These are phyloP conservation scores for Planiliza haematocheilus DNA, from an alignment of 2,113 vertebrate genomes.

Conservation along the genomic window DNA sequence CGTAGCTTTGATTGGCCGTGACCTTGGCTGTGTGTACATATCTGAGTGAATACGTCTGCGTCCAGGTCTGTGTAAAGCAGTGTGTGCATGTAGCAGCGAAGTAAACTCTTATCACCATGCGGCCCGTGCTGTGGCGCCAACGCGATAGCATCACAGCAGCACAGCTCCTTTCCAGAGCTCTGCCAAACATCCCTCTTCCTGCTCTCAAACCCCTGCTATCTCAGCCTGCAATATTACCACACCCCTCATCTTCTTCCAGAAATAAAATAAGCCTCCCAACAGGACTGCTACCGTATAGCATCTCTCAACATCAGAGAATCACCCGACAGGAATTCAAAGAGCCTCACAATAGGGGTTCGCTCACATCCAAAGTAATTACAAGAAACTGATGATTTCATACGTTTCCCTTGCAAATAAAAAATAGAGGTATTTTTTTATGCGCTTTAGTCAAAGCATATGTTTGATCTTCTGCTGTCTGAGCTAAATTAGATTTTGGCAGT, in stretches of 20 bases:
- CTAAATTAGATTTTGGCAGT: slow-evolving; percentile 23
- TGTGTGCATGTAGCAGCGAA: slow-evolving; percentile 28
- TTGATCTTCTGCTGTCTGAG: slow-evolving; percentile 14
- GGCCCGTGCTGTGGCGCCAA: slow-evolving; percentile 52
- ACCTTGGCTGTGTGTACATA: slow-evolving; percentile 54
- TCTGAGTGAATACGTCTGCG: slow-evolving; percentile 21
- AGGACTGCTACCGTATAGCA: slow-evolving; percentile 16
- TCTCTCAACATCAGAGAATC: slow-evolving; percentile 26
- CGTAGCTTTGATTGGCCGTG: slow-evolving; percentile 20
- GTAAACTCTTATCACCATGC: slow-evolving; percentile 47
- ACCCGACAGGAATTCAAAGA: slow-evolving; percentile 16
- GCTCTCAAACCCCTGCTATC: slow-evolving; percentile 47
- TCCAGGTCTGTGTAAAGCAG: slow-evolving; percentile 20
- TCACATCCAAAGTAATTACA: background rate
- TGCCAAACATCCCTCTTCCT: slow-evolving; percentile 58
- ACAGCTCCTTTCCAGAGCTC: slow-evolving; percentile 53
- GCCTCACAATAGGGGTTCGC: slow-evolving; percentile 6
- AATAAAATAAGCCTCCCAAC: slow-evolving; percentile 23
- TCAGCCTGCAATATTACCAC: slow-evolving; percentile 33
- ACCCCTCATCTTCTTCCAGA: slow-evolving; percentile 25
- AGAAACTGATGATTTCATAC: background rate
- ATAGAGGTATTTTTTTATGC: background rate
- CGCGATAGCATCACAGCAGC: slow-evolving; percentile 71
- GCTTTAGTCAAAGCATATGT: background rate
- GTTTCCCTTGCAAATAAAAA: background rate